Evolutionary conservation across 2,797 vertebrate genomes (phyloP).

Genomic region (Rhabdophis nuchalis): DNA sequence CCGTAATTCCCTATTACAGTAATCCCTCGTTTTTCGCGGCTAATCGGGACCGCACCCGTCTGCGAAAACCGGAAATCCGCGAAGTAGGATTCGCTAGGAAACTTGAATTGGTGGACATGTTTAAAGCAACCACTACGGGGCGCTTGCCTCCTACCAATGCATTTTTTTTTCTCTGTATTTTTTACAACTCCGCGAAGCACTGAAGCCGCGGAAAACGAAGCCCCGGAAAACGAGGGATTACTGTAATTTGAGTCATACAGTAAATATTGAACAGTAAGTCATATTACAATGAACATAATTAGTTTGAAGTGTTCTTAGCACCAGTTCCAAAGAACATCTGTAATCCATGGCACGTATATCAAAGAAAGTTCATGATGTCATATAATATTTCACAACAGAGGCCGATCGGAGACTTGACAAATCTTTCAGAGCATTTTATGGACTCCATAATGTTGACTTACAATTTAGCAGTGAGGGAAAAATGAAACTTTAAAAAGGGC

Average conservation of each 20-base stretch:
- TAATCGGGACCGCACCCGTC: too few relatives aligned
- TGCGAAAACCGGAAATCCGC: too few relatives aligned
- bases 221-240: too few relatives aligned
- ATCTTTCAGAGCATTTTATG: conserved; percentile 31
- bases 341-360: conserved; percentile 20
- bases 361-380: conserved; percentile 45
- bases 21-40: too few relatives aligned
- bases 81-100: too few relatives aligned
- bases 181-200: too few relatives aligned
- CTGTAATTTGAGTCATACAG: conserved; percentile 39
- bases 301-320: conserved; percentile 45
- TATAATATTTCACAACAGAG: conserved; percentile 35
- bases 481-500: background rate
- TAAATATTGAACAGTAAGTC: conserved; percentile 44
- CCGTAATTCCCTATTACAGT: too few relatives aligned
- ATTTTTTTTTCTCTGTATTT: too few relatives aligned
- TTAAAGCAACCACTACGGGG: too few relatives aligned
- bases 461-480: background rate
- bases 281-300: conserved; percentile 40
- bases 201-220: too few relatives aligned
- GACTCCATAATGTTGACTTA: conserved; percentile 14
- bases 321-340: conserved; percentile 40
- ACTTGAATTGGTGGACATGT: too few relatives aligned
- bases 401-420: conserved; percentile 17
- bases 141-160: too few relatives aligned